Percentiles rank a stretch among this genome's conserved stretches.
Conservation (phyloP, 1,140 invertebrate species). For the Papilio dardanus region DNA sequence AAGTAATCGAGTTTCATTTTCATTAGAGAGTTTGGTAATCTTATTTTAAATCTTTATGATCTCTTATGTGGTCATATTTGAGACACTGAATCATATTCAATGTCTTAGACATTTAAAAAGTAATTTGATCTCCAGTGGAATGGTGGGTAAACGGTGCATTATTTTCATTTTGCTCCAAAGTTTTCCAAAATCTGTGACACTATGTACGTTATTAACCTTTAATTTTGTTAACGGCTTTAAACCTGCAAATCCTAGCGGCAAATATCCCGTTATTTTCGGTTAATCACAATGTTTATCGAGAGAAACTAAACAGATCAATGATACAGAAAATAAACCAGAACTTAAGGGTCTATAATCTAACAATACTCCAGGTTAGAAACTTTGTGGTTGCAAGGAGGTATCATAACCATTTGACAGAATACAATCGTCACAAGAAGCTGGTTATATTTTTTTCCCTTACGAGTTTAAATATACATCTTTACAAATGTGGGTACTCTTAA, state of each 20-base stretch:
- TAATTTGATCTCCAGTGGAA: too few species aligned
- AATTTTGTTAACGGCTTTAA: too few species aligned
- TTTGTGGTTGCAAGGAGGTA: conserved; percentile 50
- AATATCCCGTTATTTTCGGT: not conserved
- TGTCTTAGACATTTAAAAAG: not conserved
- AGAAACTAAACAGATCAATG: conserved; percentile 10
- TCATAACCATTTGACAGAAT: conserved; percentile 45
- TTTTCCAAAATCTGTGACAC: not conserved
- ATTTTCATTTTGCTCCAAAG: too few species aligned
- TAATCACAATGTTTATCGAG: not conserved
- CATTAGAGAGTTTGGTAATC: conserved; percentile 14
- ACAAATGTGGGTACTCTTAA: not conserved
- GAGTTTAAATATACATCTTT: conserved; percentile 2
- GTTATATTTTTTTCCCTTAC: conserved; percentile 23
- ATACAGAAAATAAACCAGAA: conserved; percentile 12
- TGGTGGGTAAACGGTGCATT: too few species aligned
- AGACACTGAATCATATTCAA: not conserved
- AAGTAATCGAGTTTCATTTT: conserved; percentile 27
- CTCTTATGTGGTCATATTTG: not conserved
- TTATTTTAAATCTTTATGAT: not conserved
- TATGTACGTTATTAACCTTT: not conserved
- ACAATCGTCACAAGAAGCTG: conserved; percentile 39
- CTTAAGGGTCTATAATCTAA: not conserved
- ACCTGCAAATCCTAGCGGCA: too few species aligned
- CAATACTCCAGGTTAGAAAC: conserved; percentile 27